Evolutionary conservation across 1,140 invertebrate species (phyloP).

Genomic region (Pseudobourletiella spinata): DNA sequence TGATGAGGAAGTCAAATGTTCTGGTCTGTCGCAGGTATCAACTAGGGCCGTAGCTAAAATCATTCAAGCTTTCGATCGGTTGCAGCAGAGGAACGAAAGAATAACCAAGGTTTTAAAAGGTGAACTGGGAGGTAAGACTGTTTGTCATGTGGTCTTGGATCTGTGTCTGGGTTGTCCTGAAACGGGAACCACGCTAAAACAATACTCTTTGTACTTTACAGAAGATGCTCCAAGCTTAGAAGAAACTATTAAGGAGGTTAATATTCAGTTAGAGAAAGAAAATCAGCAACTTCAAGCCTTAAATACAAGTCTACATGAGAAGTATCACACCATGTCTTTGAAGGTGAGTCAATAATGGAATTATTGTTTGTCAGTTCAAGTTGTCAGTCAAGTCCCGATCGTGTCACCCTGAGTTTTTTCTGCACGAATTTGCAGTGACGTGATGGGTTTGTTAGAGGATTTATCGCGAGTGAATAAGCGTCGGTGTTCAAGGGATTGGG

Average conservation of each 20-base stretch:
- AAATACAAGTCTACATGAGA: slow-evolving; percentile 85
- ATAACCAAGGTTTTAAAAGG: slow-evolving; percentile 79
- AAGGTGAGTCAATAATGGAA: slow-evolving; percentile 48
- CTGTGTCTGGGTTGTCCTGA: no score
- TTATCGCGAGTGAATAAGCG: no score
- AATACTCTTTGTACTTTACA: slow-evolving; percentile 38
- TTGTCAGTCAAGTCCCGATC: neutral
- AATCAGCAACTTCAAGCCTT: slow-evolving; percentile 84
- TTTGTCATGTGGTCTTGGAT: no score
- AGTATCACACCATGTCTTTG: slow-evolving; percentile 82
- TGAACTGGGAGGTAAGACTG: slow-evolving; percentile 55
- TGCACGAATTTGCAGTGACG: no score
- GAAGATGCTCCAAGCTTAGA: slow-evolving; percentile 62
- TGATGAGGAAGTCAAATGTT: no score
- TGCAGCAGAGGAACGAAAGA: slow-evolving; percentile 88
- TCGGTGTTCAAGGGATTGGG: no score
- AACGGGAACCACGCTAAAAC: no score
- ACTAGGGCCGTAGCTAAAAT: slow-evolving; percentile 91
- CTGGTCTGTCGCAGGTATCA: slow-evolving; percentile 60
- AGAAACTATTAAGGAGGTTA: slow-evolving; percentile 68
- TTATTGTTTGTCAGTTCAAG: slow-evolving; percentile 2
- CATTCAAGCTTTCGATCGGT: slow-evolving; percentile 87
- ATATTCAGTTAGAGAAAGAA: slow-evolving; percentile 78
- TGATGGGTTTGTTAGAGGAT: no score
- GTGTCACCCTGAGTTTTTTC: no score